Evolutionary conservation across 2,797 vertebrate genomes (phyloP).

Genomic region (Hypotaenidia okinawae): DNA sequence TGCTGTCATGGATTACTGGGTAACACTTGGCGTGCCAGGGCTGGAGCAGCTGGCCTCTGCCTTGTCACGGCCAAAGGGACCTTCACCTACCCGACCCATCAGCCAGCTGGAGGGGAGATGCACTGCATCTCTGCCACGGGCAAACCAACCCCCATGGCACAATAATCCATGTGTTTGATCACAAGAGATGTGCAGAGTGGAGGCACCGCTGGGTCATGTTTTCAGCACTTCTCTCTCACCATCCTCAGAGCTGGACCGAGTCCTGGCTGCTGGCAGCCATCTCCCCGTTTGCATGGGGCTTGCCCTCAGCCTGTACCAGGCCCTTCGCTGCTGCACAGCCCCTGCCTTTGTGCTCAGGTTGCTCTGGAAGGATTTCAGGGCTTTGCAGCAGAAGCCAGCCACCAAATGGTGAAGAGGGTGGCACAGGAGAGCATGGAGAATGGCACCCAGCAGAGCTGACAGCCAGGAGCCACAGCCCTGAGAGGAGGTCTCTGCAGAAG

Average conservation of each 20-base stretch:
- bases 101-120: background rate
- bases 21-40: background rate
- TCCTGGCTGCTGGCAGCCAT: background rate
- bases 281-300: background rate
- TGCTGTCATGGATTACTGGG: background rate
- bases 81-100: background rate
- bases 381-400: background rate
- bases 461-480: rapidly evolving
- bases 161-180: background rate
- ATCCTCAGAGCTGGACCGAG: background rate
- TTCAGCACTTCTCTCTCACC: background rate
- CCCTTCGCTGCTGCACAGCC: background rate
- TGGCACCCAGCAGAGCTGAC: background rate
- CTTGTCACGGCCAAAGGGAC: background rate
- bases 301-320: background rate
- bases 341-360: background rate
- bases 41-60: background rate
- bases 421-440: rapidly evolving
- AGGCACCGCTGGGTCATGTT: background rate
- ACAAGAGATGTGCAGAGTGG: background rate
- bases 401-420: background rate
- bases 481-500: background rate
- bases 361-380: background rate
- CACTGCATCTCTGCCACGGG: background rate
- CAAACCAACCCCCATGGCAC: background rate